Conservation (phyloP, 2,797 vertebrate genomes). For the Mus spretus region DNA sequence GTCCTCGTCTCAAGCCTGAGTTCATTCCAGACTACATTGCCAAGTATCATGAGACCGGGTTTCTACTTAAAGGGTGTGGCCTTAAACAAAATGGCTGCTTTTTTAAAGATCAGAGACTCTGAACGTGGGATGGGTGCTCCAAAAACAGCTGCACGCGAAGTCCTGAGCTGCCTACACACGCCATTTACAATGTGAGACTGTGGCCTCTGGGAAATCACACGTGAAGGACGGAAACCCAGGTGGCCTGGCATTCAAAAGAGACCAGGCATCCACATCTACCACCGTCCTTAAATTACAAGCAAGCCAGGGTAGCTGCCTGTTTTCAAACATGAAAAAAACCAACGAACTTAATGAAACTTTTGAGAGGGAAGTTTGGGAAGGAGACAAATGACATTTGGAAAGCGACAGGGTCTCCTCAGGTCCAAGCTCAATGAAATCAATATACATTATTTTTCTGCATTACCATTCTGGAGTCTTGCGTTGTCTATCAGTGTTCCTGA, state of each 20-base stretch:
- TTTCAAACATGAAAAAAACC: background rate
- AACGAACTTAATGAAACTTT: background rate
- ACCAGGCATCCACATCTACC: background rate
- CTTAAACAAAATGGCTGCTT: background rate
- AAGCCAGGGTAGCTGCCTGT: background rate
- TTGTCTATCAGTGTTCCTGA: background rate
- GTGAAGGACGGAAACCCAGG: background rate
- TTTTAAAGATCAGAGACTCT: background rate
- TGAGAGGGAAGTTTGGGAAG: background rate
- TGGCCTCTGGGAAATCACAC: background rate
- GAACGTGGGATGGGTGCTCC: background rate
- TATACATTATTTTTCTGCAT: background rate
- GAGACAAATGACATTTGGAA: background rate
- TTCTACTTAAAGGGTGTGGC: background rate
- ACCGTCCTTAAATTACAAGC: background rate
- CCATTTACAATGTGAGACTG: background rate
- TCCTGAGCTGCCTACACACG: background rate
- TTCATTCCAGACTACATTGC: background rate
- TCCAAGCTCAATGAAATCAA: background rate
- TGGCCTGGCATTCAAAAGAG: background rate
- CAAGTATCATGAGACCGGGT: background rate
- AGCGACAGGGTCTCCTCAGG: background rate
- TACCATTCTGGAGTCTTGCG: background rate
- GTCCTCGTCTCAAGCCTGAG: background rate
- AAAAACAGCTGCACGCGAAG: fast-evolving